Evolutionary conservation across 2,888 invertebrate genomes (phyloP), one percentile per base, ranked within the genome.

Genomic region (Plusia festucae): DNA sequence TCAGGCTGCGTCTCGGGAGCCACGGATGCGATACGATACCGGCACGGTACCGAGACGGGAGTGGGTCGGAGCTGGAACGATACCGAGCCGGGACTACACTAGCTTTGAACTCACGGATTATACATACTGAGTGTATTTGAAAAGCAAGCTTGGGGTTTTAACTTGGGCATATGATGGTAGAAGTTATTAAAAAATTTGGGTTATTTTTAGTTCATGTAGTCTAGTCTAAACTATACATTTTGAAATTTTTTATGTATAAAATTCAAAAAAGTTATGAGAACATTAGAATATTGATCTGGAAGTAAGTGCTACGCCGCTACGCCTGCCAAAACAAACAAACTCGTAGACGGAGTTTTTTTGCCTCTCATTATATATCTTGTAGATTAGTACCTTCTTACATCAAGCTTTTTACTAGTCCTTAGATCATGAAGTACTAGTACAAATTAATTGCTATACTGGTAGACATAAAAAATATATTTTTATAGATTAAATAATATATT

Each of bases 1-100:
- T 86, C 84, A 79, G 70, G 59, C 52, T 34, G 51, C 64, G 65
- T 53, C 60, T 65, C 60, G 71, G 66, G 30, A 53, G 64, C 22
- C 27, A 22, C 67, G 69, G 66, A 68, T 68, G 44, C 70, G 71
- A 53, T 57, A 16, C 70, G 68, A 60, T 72, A 70, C 60, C 65
- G 76, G 56, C 46, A 65, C 65, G 65, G 34, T 6, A 49, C 24
- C 60, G 69, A 55, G 32, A 51, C 40, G 9, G 9, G 30, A 30
- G 30, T 9, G 30, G 30, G 30, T 9, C 30, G 30, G 30, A 2
- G 9, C 9, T 9, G 30, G 9, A 9, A 30, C 60, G 69, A 55
- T 32, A 51, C 40, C 44, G 3, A 30, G 18, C 59, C n/a, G 49
- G 52, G 46, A 18, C 11, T 9, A 20, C 9, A 20, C 4, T 49